Percentiles rank a stretch among this genome's conserved stretches.
These are phyloP conservation scores for Drosophila lacicola DNA, from an alignment of 2,888 invertebrate genomes.

Conservation along the genomic window DNA sequence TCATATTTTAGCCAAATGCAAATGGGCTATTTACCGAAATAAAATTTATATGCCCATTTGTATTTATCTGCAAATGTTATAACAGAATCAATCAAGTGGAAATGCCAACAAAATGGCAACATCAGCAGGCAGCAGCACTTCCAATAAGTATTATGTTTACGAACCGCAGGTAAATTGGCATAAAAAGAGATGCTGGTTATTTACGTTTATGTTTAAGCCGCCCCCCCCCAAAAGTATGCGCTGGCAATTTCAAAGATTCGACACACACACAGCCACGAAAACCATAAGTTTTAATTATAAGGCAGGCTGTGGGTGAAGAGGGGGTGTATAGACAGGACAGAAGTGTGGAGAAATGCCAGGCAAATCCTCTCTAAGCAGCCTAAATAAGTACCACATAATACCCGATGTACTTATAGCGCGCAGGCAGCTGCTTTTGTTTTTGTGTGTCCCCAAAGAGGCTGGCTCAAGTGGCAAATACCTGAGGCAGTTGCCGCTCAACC, in stretches of 20 bases:
- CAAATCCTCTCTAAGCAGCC: conserved; percentile 72
- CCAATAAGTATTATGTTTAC: conserved; percentile 31
- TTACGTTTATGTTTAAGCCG: conserved; percentile 33
- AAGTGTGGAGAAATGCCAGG: conserved; percentile 21
- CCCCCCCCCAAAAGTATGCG: conserved; percentile 13
- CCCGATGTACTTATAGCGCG: conserved; percentile 53
- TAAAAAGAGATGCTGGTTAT: conserved; percentile 33
- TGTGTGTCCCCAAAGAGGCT: conserved; percentile 59
- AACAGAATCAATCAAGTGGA: conserved; percentile 71
- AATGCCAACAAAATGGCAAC: conserved; percentile 50
- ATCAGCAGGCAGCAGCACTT: conserved; percentile 24
- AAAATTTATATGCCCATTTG: conserved; percentile 69
- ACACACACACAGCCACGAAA: conserved; percentile 16
- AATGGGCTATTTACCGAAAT: conserved; percentile 53
- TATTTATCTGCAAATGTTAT: conserved; percentile 71
- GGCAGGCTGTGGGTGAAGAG: conserved; percentile 6
- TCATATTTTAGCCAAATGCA: conserved; percentile 61
- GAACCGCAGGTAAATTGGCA: conserved; percentile 25
- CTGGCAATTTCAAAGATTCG: conserved; percentile 13
- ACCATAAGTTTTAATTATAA: conserved; percentile 76
- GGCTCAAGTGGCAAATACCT: conserved; percentile 52
- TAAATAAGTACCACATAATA: conserved; percentile 79
- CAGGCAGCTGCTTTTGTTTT: conserved; percentile 27
- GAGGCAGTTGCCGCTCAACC: background rate
- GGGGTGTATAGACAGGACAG: conserved; percentile 22